Percentiles rank a stretch among this genome's conserved stretches.
Evolutionary conservation across 92 coral and sea anemone species (phyloP).

Genomic region (Porites cylindrica): DNA sequence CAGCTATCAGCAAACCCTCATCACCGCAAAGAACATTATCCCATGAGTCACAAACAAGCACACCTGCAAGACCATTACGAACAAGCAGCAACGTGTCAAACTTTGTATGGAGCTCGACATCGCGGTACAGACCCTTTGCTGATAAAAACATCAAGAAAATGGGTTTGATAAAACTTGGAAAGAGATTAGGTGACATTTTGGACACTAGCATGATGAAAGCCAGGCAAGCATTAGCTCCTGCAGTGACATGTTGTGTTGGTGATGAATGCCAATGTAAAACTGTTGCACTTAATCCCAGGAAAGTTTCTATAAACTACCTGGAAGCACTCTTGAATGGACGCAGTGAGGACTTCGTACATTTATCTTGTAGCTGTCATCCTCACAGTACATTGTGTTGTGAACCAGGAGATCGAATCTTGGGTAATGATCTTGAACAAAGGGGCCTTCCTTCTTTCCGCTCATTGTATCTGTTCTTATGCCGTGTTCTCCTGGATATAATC

Average conservation of each 20-base stretch:
- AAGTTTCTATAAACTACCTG: constrained; percentile 58
- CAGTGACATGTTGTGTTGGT: constrained; percentile 15
- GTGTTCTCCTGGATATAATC: constrained; percentile 85
- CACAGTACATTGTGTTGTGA: constrained; percentile 4
- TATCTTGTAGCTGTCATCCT: constrained; percentile 11
- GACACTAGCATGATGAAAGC: constrained; percentile 77
- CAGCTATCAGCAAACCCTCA: constrained; percentile 10
- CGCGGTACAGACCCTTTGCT: constrained; percentile 93
- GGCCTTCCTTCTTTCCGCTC: constrained; percentile 87
- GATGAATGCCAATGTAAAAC: constrained; percentile 37
- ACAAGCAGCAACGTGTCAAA: constrained; percentile 72
- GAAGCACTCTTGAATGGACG: constrained; percentile 64
- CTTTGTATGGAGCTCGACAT: constrained; percentile 77
- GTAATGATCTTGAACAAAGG: constrained; percentile 70
- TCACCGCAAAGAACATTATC: constrained; percentile 28
- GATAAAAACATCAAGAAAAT: constrained; percentile 91
- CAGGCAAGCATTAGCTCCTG: constrained; percentile 55
- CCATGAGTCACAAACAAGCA: constrained; percentile 42
- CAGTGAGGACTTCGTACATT: constrained; percentile 34
- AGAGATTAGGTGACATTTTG: constrained; percentile 82
- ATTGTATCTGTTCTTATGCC: constrained; percentile 81
- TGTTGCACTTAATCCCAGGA: constrained; percentile 45
- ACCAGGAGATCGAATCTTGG: constrained; percentile 52
- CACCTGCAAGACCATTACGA: constrained; percentile 63
- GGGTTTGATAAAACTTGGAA: constrained; percentile 90